Evolutionary conservation across 2,113 vertebrate genomes (phyloP), one percentile per base, ranked within the genome.

Genomic region (Candoia aspera): DNA sequence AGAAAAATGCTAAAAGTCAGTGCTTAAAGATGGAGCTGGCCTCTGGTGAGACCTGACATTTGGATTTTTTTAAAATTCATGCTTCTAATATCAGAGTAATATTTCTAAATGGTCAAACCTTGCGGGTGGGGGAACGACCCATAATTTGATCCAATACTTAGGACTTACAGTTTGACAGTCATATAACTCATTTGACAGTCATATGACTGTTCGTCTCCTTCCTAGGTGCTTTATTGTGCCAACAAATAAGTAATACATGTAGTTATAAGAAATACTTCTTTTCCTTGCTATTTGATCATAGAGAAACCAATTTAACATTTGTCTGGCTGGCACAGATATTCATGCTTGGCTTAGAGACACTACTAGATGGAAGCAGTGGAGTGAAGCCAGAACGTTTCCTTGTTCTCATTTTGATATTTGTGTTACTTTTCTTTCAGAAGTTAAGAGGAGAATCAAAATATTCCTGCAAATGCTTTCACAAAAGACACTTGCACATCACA

Each of bases 1-100:
- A 88, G 55, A 94, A 96, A 60, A n/a, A 92, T 49, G n/a, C n/a
- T n/a, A n/a, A n/a, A n/a, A 79, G 17, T 5, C 49, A 93, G 26
- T 79, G 90, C 42, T 29, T 86, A 60, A 93, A 49, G 29, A 59
- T 10, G 24, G 21, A 90, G 11, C 12, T 92, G 55, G 29, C 55
- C 57, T 89, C 88, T 60, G 33, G 84, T 84, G 86, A 87, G 4
- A 54, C 57, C 42, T 92, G 42, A 55, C 64, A 84, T 92, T 68
- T 60, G 87, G 86, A 87, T 91, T 37, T 83, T n/a, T 83, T 88
- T 33, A 37, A 55, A 64, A 84, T 91, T 29, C 15, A 64, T 83
- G 17, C 85, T 87, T n/a, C 29, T 42, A 46, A 84, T 17, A 88
- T 29, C 15, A 62, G 10, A 24, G 73, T 59, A 64, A 57, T 88